Conservation (phyloP, 2,113 vertebrate species). For the Toxostoma redivivum region DNA sequence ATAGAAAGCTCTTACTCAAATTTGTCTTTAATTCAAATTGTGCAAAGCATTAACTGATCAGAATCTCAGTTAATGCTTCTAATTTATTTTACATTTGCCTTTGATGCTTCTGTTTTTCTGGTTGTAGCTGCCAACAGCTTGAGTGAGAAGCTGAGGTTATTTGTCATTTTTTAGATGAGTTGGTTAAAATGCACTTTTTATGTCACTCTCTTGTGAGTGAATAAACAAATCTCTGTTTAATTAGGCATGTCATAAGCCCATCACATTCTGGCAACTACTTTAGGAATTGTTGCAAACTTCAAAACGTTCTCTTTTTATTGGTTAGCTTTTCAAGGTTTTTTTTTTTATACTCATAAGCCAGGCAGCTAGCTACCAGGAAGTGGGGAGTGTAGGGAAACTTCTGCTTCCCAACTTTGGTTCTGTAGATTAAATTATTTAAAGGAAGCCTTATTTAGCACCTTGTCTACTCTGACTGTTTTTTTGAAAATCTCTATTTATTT, state of each 20-base stretch:
- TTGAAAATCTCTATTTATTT: not conserved
- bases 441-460: not conserved
- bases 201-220: not conserved
- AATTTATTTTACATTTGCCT: not conserved
- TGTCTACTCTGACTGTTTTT: not conserved
- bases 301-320: not conserved
- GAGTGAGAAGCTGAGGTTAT: not conserved
- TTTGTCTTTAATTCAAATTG: not conserved
- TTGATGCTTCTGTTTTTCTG: not conserved
- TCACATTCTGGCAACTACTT: not conserved
- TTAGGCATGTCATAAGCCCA: not conserved
- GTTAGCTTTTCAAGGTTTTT: not conserved
- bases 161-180: not conserved
- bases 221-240: not conserved
- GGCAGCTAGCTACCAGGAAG: not conserved
- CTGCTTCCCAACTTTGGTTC: not conserved
- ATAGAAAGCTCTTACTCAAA: not conserved
- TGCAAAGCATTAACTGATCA: not conserved
- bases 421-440: not conserved
- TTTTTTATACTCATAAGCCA: not conserved
- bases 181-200: not conserved
- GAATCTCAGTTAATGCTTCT: not conserved
- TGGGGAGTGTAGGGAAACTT: not conserved
- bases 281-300: not conserved
- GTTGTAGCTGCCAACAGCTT: not conserved